A percentile compares a stretch with the other conserved stretches of the same genome.
phyloP scores from a whole-genome alignment of 35 echinoderm and acorn worm genomes.

The Amphiura filiformis region DNA sequence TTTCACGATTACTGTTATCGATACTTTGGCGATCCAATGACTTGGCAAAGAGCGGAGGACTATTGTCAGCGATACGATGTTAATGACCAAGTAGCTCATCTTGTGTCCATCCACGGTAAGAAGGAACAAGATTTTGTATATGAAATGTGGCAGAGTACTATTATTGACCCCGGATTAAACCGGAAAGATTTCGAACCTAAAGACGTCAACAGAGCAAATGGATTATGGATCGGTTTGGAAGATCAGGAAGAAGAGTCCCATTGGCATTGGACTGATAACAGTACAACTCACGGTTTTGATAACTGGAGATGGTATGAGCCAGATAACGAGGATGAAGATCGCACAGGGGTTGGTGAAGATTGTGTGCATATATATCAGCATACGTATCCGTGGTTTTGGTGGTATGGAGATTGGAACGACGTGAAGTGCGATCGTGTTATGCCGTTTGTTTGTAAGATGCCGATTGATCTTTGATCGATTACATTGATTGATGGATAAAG shows the following conservation, averaged over 20 bases:
- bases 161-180: not conserved
- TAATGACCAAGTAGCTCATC: not conserved
- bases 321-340: not conserved
- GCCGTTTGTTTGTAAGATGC: not conserved
- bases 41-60: not conserved
- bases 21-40: not conserved
- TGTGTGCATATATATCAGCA: not conserved
- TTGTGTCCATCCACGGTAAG: not conserved
- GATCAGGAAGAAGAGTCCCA: not conserved
- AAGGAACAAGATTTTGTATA: not conserved
- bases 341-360: not conserved
- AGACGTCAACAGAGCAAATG: not conserved
- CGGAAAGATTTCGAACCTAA: not conserved
- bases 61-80: not conserved
- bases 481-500: no score
- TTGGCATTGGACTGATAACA: not conserved
- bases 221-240: not conserved
- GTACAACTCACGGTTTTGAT: not conserved
- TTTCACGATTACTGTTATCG: not conserved
- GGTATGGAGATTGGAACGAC: slow-evolving; percentile 2
- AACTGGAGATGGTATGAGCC: not conserved
- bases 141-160: not conserved
- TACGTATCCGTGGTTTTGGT: not conserved
- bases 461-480: no score
- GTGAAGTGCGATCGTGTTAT: not conserved